A percentile compares a stretch with the other conserved stretches of the same genome.
These are phyloP conservation scores for Hemichromis elongatus DNA, from an alignment of 2,113 vertebrate genomes.

Conservation along the genomic window DNA sequence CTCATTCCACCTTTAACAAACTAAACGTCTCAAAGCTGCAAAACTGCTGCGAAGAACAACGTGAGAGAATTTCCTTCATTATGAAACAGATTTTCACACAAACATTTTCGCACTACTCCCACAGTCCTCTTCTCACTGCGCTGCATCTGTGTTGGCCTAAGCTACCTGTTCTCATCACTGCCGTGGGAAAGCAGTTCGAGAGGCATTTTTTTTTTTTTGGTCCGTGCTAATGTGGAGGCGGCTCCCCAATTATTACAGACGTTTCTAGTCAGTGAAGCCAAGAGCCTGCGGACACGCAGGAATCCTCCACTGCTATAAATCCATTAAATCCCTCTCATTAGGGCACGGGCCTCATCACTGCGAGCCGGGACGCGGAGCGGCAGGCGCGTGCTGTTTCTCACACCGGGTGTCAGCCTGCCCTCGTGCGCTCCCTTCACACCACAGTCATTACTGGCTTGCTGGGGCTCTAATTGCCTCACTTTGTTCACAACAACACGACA, in stretches of 20 bases:
- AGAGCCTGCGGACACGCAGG: constrained; percentile 50
- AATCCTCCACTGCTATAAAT: constrained; percentile 63
- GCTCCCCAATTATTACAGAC: constrained; percentile 57
- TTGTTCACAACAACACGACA: constrained; percentile 48
- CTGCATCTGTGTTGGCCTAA: background rate
- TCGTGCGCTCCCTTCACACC: constrained; percentile 1
- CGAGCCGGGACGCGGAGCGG: constrained; percentile 9
- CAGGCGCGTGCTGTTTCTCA: constrained; percentile 47
- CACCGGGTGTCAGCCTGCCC: constrained; percentile 31
- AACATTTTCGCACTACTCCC: background rate
- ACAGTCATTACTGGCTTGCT: constrained; percentile 54
- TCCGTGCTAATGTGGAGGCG: constrained; percentile 32
- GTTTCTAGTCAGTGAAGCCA: constrained; percentile 33
- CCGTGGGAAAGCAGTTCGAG: constrained; percentile 16
- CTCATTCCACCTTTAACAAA: background rate
- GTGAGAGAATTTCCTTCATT: background rate
- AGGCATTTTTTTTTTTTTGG: background rate
- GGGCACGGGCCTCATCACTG: constrained; percentile 52
- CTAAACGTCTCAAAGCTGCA: background rate
- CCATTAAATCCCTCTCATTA: constrained; percentile 75
- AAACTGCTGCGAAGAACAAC: background rate
- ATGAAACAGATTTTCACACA: background rate
- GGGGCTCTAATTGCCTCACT: constrained; percentile 60
- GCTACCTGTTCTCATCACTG: constrained; percentile 33
- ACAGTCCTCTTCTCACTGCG: background rate